These are phyloP conservation scores for Drosophila ohnishii DNA, from an alignment of 1,140 invertebrate genomes.

Conservation along the genomic window DNA sequence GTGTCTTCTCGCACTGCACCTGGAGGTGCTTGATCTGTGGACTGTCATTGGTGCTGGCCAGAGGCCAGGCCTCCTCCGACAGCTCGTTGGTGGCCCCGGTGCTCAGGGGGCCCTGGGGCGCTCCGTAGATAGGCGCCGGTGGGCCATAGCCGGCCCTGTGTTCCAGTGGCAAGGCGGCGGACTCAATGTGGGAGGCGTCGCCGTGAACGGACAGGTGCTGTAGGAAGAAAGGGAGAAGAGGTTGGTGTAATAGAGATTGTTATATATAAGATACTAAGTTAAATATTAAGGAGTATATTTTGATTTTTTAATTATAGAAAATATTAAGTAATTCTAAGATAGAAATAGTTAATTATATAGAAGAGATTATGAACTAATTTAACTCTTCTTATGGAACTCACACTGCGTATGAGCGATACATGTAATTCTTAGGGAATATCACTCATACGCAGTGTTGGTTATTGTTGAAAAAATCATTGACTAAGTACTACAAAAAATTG, in stretches of 20 bases:
- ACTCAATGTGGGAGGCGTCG: constrained; percentile 90
- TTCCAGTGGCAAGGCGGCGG: constrained; percentile 90
- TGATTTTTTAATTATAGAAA: no score
- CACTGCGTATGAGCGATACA: constrained; percentile 18
- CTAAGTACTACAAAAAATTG: no score
- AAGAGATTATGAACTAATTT: background rate
- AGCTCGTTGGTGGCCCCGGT: constrained; percentile 80
- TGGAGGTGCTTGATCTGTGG: constrained; percentile 96
- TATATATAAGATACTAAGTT: no score
- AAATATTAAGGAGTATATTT: background rate
- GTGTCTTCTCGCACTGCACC: constrained; percentile 97
- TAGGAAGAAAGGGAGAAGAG: constrained; percentile 29
- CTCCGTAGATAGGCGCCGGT: constrained; percentile 85
- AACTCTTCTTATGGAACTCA: background rate
- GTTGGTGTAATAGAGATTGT: background rate
- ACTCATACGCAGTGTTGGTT: constrained; percentile 12
- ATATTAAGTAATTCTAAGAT: background rate
- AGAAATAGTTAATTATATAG: background rate
- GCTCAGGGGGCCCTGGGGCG: constrained; percentile 83
- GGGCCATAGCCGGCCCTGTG: constrained; percentile 89
- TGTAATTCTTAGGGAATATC: background rate
- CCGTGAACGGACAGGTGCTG: constrained; percentile 87
- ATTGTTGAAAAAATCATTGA: no score
- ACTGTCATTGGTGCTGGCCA: constrained; percentile 89
- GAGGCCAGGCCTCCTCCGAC: constrained; percentile 89